Percentiles rank a stretch among this genome's conserved stretches.
Evolutionary conservation across 2,113 vertebrate species (phyloP).

Genomic region (Stegostoma tigrinum): DNA sequence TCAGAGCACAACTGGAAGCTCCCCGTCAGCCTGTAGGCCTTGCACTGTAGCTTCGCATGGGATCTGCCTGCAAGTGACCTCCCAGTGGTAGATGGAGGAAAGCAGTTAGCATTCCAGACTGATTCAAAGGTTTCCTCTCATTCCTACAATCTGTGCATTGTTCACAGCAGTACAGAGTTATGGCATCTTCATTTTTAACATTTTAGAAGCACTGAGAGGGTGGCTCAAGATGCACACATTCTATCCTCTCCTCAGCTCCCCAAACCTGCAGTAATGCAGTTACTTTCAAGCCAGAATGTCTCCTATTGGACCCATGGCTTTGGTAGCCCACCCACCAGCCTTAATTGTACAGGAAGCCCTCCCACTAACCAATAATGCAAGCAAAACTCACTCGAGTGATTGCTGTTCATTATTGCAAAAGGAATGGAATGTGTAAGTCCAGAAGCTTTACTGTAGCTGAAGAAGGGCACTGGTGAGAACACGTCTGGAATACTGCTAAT

Average conservation of each 20-base stretch:
- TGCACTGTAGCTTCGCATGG: not conserved
- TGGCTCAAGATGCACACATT: not conserved
- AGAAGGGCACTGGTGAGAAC: no score
- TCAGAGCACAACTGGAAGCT: not conserved
- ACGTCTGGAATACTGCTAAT: no score
- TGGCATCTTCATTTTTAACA: no score
- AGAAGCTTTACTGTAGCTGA: no score
- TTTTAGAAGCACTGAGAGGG: no score
- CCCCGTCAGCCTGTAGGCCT: no score
- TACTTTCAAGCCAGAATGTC: not conserved
- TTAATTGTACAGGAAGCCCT: not conserved
- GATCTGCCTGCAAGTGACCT: not conserved
- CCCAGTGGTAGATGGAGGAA: not conserved
- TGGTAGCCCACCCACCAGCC: not conserved
- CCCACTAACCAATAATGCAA: not conserved
- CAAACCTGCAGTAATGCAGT: not conserved
- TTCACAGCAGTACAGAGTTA: not conserved
- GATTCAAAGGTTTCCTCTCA: not conserved
- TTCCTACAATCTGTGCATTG: no score
- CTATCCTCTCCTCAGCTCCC: not conserved
- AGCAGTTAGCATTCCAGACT: not conserved
- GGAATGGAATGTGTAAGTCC: no score
- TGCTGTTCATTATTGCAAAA: no score
- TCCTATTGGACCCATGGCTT: not conserved
- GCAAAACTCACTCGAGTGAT: not conserved